phyloP scores from a whole-genome alignment of 2,888 invertebrate species.

The Smittia sp. region DNA sequence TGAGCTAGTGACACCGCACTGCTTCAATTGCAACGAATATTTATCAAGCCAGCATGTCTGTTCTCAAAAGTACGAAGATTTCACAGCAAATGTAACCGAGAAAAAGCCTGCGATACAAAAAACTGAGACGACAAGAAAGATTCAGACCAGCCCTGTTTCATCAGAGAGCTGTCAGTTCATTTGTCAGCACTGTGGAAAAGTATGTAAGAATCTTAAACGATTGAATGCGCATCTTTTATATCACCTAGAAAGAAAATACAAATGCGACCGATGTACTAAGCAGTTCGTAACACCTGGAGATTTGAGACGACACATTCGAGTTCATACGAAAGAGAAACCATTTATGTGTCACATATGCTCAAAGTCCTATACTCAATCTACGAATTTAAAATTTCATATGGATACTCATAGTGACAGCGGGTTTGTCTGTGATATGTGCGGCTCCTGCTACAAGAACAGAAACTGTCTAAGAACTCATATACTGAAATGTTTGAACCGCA shows the following conservation, averaged over 20 bases:
- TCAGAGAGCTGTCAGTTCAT: no score
- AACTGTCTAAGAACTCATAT: slow-evolving; percentile 17
- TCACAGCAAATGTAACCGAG: no score
- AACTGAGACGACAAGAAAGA: no score
- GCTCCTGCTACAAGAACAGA: not conserved
- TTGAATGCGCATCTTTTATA: slow-evolving; percentile 29
- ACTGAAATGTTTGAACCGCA: not conserved
- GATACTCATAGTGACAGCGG: not conserved
- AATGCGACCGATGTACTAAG: slow-evolving; percentile 21
- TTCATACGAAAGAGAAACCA: slow-evolving; percentile 13
- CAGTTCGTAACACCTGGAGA: slow-evolving; percentile 28
- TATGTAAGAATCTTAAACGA: slow-evolving; percentile 25
- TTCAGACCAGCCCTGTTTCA: no score
- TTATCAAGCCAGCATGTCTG: no score
- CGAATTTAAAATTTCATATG: slow-evolving; percentile 18
- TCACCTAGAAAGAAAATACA: slow-evolving; percentile 29
- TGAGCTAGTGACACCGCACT: no score
- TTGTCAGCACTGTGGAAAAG: slow-evolving; percentile 38
- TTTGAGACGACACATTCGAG: slow-evolving; percentile 10
- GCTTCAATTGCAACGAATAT: no score
- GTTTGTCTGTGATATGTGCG: slow-evolving; percentile 21
- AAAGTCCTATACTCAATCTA: slow-evolving; percentile 17
- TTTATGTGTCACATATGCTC: slow-evolving; percentile 15
- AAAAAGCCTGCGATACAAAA: no score
- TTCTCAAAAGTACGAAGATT: no score